Base-by-base conservation (phyloP, 2,888 invertebrate genomes). In the Trisateles emortualis region DNA sequence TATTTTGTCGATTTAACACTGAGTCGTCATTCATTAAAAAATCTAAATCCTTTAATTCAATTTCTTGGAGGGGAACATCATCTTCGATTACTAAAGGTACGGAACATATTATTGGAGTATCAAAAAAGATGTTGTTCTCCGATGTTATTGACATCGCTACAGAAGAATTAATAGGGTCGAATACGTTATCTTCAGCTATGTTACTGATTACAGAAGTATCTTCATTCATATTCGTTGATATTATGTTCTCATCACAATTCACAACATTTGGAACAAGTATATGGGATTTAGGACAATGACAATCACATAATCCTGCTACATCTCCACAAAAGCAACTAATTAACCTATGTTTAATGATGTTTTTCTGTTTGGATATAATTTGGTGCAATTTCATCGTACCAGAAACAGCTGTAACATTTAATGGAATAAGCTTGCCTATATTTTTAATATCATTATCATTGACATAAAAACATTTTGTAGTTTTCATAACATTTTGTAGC, bases 331-430 rank as follows among this genome's bases (percentile, higher is more conserved):
- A 38, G 10, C 38, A 38, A 19, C 19, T 19, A 10, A 19, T 1
- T 0, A 8, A 3, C 1, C 38, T 2, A 19, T 38, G n/a, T 19
- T 19, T 10, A 0, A 38, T 10, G 1, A 19, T n/a, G n/a, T 19
- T n/a, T 13, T 19, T 10, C 1, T 2, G 11, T 2, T 2, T 11
- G 2, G 30, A 1, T 19, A 39, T 13, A 0, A 41, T 16, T 41
- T 41, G 41, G 10, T 41, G 41, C 0, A 41, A 10, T 10, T 3
- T 29, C 41, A 41, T 41, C 16, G 41, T 41, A 4, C 29, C 29
- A 1, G 8, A 1, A 1, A 26, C 2, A 3, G 41, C 1, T 2
- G 11, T 11, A 1, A 41, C 9, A 3, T 41, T 10, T 14, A 1
- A 1, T 9, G 41, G 41, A 29, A 29, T 29, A 10, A 11, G 1